These are phyloP conservation scores for Leptopterna dolabrata DNA, from an alignment of 2,888 invertebrate genomes.

Conservation along the genomic window DNA sequence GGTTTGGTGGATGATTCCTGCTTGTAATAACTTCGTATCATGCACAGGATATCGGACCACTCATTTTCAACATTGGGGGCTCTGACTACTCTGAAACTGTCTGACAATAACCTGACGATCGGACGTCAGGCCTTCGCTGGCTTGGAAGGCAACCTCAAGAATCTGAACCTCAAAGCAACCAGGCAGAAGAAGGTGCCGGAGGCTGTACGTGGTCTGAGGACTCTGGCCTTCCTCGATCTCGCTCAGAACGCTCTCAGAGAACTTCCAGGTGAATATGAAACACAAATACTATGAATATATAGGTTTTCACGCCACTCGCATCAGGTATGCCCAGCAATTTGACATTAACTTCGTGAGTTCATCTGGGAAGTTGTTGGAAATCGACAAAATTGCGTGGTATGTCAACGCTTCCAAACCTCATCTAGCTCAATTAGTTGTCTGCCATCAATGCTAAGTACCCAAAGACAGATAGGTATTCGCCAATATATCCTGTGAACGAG, in stretches of 20 bases:
- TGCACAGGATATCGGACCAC: constrained; percentile 72
- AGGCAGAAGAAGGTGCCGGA: constrained; percentile 83
- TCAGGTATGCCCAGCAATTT: too few relatives aligned
- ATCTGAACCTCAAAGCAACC: constrained; percentile 89
- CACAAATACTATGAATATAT: neutral
- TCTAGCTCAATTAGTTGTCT: too few relatives aligned
- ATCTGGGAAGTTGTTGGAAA: too few relatives aligned
- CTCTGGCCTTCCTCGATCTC: constrained; percentile 87
- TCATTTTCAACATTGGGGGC: constrained; percentile 80
- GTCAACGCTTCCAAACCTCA: too few relatives aligned
- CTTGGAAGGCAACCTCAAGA: constrained; percentile 83
- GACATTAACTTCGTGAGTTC: too few relatives aligned
- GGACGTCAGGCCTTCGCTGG: constrained; percentile 79
- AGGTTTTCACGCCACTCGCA: too few relatives aligned
- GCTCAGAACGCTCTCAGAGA: constrained; percentile 89
- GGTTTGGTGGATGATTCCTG: too few relatives aligned
- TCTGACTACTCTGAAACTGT: constrained; percentile 83
- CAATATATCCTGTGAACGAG: too few relatives aligned
- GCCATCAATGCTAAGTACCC: too few relatives aligned
- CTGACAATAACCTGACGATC: constrained; percentile 87
- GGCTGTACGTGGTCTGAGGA: constrained; percentile 80
- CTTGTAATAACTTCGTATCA: neutral
- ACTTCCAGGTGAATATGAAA: constrained; percentile 71
- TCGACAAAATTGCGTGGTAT: too few relatives aligned
- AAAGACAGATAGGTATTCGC: neutral